Evolutionary conservation across 2,113 vertebrate species (phyloP).

Genomic region (Ceratotherium simum): DNA sequence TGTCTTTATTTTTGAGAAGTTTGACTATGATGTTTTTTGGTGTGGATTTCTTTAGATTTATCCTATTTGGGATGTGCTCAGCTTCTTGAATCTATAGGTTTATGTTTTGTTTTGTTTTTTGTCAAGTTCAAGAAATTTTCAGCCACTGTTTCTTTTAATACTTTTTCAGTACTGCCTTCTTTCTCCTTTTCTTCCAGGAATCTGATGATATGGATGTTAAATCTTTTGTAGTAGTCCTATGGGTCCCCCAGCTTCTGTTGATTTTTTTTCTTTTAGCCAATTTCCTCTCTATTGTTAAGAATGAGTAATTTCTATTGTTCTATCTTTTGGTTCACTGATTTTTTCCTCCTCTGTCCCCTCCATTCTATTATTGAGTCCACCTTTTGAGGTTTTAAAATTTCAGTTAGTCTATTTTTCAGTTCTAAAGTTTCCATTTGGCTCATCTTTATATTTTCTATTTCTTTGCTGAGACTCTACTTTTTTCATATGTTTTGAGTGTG

Average conservation of each 20-base stretch:
- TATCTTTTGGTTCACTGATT: not conserved
- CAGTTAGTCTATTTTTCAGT: not conserved
- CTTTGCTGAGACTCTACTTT: not conserved
- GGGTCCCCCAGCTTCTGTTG: not conserved
- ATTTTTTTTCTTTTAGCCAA: not conserved
- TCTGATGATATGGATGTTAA: not conserved
- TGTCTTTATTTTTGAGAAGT: not conserved
- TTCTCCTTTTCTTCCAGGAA: not conserved
- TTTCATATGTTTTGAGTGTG: constrained; percentile 29
- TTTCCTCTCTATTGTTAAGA: constrained; percentile 18
- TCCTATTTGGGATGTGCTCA: not conserved
- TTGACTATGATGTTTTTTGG: not conserved
- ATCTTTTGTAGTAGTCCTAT: not conserved
- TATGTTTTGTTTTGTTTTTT: not conserved
- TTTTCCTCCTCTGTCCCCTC: not conserved
- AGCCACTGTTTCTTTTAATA: not conserved
- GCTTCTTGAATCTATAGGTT: not conserved
- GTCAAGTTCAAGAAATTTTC: not conserved
- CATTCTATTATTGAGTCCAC: not conserved
- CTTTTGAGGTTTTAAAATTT: not conserved
- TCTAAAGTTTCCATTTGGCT: not conserved
- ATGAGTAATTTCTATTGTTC: not conserved
- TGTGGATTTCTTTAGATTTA: not conserved
- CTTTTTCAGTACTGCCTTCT: not conserved
- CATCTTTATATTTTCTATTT: constrained; percentile 42